Percentiles rank a stretch among this genome's conserved stretches.
Conservation (phyloP, 2,888 invertebrate genomes). For the Noctua janthe region DNA sequence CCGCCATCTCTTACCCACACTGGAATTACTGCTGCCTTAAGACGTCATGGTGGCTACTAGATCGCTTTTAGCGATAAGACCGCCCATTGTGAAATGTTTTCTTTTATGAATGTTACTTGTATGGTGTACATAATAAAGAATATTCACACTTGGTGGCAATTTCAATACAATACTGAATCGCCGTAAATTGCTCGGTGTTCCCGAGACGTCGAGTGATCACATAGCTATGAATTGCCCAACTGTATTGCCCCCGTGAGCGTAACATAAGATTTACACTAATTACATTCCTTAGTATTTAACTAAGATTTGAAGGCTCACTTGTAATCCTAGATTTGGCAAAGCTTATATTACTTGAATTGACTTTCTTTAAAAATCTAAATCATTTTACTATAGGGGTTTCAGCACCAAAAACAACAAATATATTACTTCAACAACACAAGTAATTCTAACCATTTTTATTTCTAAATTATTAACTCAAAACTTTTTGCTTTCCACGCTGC, state of each 20-base stretch:
- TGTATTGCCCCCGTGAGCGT: neutral
- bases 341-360: neutral
- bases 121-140: too few species aligned
- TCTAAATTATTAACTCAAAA: constrained; percentile 35
- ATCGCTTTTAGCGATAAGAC: too few species aligned
- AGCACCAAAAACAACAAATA: neutral
- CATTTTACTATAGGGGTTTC: neutral
- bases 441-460: constrained; percentile 24
- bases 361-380: neutral
- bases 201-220: neutral
- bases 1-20: too few species aligned
- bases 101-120: too few species aligned
- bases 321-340: neutral
- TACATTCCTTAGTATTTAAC: neutral
- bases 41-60: too few species aligned
- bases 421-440: neutral
- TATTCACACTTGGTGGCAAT: neutral
- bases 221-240: neutral
- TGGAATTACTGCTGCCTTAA: too few species aligned
- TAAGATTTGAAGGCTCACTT: neutral
- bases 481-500: constrained; percentile 84
- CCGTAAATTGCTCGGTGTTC: neutral
- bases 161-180: neutral
- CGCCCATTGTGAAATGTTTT: too few species aligned
- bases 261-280: neutral